phyloP scores from a whole-genome alignment of 2,888 invertebrate genomes.

The Heterodera filipjevi region DNA sequence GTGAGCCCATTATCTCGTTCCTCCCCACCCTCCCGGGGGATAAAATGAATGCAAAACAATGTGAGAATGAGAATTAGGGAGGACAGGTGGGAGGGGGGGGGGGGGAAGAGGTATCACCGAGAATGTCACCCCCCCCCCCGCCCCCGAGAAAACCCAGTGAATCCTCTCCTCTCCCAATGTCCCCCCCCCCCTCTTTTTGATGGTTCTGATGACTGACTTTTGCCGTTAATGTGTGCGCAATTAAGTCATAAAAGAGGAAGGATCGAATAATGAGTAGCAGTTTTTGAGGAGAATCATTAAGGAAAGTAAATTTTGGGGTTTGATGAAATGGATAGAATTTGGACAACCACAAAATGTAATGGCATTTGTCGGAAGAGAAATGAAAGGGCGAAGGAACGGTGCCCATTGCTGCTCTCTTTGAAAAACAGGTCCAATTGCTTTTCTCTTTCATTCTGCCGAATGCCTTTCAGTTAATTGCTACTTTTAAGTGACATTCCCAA shows the following conservation, averaged over 20 bases:
- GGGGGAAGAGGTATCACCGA: not conserved
- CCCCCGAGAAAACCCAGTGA: not conserved
- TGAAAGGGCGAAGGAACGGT: not conserved
- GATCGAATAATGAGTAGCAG: not conserved
- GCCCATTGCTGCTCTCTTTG: not conserved
- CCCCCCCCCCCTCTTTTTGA: not conserved
- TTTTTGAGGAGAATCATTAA: not conserved
- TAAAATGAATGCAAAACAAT: slow-evolving; percentile 14
- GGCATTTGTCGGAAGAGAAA: slow-evolving; percentile 3
- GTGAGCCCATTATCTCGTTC: slow-evolving; percentile 18
- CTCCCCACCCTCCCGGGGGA: not conserved
- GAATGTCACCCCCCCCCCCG: not conserved
- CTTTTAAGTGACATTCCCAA: too few species aligned
- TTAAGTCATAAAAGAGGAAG: slow-evolving; percentile 9
- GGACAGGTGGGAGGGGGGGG: not conserved
- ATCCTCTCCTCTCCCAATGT: not conserved
- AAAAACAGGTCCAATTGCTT: not conserved
- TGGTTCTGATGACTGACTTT: not conserved
- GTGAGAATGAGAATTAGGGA: not conserved
- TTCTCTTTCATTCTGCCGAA: not conserved
- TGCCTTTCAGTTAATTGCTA: too few species aligned
- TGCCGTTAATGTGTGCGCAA: slow-evolving; percentile 5
- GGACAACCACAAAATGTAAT: not conserved
- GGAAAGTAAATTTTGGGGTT: not conserved
- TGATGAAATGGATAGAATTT: not conserved